Evolutionary conservation across 2,113 vertebrate genomes (phyloP), one percentile per base, ranked within the genome.

Genomic region (Heterochromis multidens): DNA sequence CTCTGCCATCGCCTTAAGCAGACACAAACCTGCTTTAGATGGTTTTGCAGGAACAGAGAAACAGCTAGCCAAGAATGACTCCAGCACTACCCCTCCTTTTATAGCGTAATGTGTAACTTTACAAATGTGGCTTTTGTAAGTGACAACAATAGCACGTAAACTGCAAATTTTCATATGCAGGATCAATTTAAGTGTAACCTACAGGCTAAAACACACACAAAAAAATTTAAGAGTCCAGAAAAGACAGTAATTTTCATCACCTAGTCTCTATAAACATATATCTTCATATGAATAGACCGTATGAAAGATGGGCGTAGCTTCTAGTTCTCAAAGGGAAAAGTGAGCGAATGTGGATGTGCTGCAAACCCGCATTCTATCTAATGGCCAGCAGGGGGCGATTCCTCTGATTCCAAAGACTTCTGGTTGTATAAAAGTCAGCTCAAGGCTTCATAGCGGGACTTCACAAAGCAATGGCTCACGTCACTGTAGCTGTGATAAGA

Each of bases 361-460:
- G 21, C 31, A 31, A 52, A 74, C 10, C 0, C 29, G 4, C 0
- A 2, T 3, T 74, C 17, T 14, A 21, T 31, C 40, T 52, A 29
- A 46, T 52, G 25, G 17, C 43, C 67, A 74, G 0, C 29, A 74
- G 67, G 17, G 67, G 67, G 17, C 10, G 27, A 52, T 17, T 31
- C 25, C 43, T 29, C 43, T 52, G 46, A 52, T 10, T 54, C 17
- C 70, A n/a, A 33, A 74, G 17, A 1, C 43, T 29, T 67, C 17
- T 4, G 21, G 0, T 52, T 29, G 21, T n/a, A 25, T 70, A 70
- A 43, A 70, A 46, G 17, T 67, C 37, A 43, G 35, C 37, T 27
- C 3, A 4, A 43, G 63, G 63, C 63, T 67, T 67, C 63, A 43
- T 10, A 35, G 25, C 35, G 9, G n/a, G 37, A 25, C n/a, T 25